Base-by-base conservation (phyloP, 2,888 invertebrate genomes). In the Sphaerophoria rueppellii region DNA sequence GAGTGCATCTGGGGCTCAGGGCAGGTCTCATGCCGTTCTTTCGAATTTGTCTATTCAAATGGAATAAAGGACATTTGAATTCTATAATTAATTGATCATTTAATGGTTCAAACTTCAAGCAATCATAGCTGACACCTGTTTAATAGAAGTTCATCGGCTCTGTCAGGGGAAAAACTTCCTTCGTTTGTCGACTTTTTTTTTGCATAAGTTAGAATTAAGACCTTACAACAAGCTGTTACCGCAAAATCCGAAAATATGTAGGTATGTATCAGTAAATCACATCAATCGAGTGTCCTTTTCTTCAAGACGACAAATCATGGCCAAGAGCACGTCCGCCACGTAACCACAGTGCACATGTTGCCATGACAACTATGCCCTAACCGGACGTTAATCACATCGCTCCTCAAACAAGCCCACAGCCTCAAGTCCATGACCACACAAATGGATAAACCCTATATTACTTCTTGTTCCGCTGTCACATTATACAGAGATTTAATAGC, bases 391-490 rank as follows among this genome's bases (percentile, higher is more conserved):
- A 11, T 6, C 43, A 43, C 12, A 9, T 11, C 43, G 9, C 43
- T 43, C 43, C 12, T 9, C 43, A 40, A 6, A 43, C 9, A 43
- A 11, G 12, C 43, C 9, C 43, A 48, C 35, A 67, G 12, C 12
- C 40, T 16, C 14, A 40, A 6, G 37, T 40, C 4, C 35, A 32
- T 24, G 35, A 4, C 14, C 40, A 24, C 54, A 54, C 40, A 54
- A 24, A 40, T 37, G 52, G 52, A 54, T 24, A 67, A 48, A 24
- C 11, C 54, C 24, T n/a, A 54, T n/a, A 54, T 54, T 6, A 67
- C 16, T 74, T 63, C 55, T 55, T 35, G 57, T 54, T 69, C 32
- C 24, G 11, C 43, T 65, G 77, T 58, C 71, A 34, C 35, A 63
- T 57, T 40, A 32, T 40, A 32, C 55, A 6, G 7, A 52, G 35